Conservation (phyloP, 2,888 invertebrate species). For the Trissolcus japonicus region DNA sequence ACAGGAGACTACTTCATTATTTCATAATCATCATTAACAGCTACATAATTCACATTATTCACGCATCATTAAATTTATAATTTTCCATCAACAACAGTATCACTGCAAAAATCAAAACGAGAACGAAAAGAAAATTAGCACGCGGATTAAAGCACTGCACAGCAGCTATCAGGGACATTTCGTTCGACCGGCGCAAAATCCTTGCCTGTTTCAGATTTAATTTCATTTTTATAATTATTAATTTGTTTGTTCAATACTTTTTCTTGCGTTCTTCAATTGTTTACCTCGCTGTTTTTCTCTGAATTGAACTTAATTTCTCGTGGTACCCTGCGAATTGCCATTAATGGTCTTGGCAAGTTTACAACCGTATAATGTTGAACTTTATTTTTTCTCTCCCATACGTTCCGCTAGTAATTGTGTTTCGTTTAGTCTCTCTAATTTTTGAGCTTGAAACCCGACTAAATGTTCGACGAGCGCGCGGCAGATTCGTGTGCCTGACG, state of each 20-base stretch:
- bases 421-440: slow-evolving; percentile 38
- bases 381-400: slow-evolving; percentile 4
- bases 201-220: slow-evolving; percentile 3
- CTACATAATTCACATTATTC: no score
- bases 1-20: no score
- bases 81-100: neutral
- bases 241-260: neutral
- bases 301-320: slow-evolving; percentile 23
- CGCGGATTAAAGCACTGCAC: neutral
- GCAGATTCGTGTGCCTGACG: slow-evolving; percentile 20
- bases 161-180: slow-evolving; percentile 5
- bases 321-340: slow-evolving; percentile 22
- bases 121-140: no score
- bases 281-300: slow-evolving; percentile 17
- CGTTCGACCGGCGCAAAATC: slow-evolving; percentile 1
- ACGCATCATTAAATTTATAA: slow-evolving; percentile 1
- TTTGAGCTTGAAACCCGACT: slow-evolving; percentile 35
- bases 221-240: neutral
- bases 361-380: slow-evolving; percentile 29
- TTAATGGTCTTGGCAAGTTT: slow-evolving; percentile 15
- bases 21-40: no score
- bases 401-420: slow-evolving; percentile 54
- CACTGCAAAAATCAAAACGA: no score
- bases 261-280: slow-evolving; percentile 4
- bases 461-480: slow-evolving; percentile 31